Conservation (phyloP, 2,113 vertebrate species). For the Symphodus melops region DNA sequence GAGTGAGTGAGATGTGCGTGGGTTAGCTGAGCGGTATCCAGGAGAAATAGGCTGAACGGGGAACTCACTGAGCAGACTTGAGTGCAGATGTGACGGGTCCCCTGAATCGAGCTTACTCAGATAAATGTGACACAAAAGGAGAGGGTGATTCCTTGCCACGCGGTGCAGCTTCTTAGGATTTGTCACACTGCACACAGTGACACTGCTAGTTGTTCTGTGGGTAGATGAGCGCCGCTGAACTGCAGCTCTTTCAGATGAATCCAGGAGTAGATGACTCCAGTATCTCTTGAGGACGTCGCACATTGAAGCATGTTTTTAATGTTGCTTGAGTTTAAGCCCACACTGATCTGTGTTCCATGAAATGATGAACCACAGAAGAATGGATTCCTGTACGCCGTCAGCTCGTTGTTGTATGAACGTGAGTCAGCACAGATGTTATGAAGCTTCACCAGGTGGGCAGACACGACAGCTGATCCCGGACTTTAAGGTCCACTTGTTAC, state of each 20-base stretch:
- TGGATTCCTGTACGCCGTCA: constrained; percentile 5
- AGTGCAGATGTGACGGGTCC: constrained; percentile 6
- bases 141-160: not conserved
- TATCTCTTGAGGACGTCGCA: constrained; percentile 20
- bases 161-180: not conserved
- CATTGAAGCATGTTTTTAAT: constrained; percentile 13
- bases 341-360: not conserved
- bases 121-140: not conserved
- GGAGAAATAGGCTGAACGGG: not conserved
- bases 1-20: not conserved
- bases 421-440: constrained; percentile 17
- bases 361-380: not conserved
- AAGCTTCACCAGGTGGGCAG: constrained; percentile 22
- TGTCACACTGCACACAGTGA: not conserved
- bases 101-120: not conserved
- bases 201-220: not conserved
- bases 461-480: constrained; percentile 13
- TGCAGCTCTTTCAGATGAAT: not conserved
- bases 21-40: constrained; percentile 4
- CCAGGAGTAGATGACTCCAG: constrained; percentile 4
- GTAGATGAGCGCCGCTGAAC: not conserved
- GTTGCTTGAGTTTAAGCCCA: not conserved
- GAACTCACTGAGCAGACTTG: not conserved
- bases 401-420: not conserved
- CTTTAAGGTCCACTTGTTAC: constrained; percentile 75